Evolutionary conservation across 2,113 vertebrate genomes (phyloP).

Genomic region (Odocoileus hemionus): DNA sequence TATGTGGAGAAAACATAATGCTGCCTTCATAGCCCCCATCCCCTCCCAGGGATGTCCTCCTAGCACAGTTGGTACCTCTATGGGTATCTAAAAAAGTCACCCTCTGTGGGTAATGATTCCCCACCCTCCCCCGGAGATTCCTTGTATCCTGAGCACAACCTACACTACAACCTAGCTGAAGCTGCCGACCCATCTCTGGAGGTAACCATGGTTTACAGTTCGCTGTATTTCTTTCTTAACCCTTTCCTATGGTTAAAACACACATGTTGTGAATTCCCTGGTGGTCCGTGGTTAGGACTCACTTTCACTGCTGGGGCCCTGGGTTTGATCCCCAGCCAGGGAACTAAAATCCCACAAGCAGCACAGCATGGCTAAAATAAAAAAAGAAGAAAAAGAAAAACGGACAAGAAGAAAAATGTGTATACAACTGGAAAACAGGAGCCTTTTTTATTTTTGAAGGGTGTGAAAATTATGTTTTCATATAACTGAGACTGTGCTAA

Average conservation of each 20-base stretch:
- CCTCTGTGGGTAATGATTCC: not conserved
- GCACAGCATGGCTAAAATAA: not conserved
- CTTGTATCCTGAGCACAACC: not conserved
- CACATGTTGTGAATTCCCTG: not conserved
- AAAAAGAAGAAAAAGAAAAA: not conserved
- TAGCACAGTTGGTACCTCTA: not conserved
- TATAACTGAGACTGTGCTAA: not conserved
- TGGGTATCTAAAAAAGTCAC: not conserved
- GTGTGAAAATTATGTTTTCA: not conserved
- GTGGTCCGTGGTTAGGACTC: not conserved
- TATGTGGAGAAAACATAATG: not conserved
- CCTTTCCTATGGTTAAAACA: not conserved
- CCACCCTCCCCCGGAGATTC: not conserved
- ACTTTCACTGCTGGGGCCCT: not conserved
- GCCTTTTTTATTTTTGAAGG: not conserved
- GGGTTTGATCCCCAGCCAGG: not conserved
- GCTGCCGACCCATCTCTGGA: not conserved
- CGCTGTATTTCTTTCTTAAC: not conserved
- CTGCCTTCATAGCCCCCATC: not conserved
- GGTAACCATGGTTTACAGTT: not conserved
- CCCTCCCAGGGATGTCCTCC: not conserved
- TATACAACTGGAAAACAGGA: not conserved
- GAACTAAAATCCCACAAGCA: not conserved
- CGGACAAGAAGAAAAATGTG: not conserved
- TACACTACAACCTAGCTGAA: not conserved